These are phyloP conservation scores for Lasiurus cinereus DNA, from an alignment of 2,113 vertebrate genomes.

Conservation along the genomic window DNA sequence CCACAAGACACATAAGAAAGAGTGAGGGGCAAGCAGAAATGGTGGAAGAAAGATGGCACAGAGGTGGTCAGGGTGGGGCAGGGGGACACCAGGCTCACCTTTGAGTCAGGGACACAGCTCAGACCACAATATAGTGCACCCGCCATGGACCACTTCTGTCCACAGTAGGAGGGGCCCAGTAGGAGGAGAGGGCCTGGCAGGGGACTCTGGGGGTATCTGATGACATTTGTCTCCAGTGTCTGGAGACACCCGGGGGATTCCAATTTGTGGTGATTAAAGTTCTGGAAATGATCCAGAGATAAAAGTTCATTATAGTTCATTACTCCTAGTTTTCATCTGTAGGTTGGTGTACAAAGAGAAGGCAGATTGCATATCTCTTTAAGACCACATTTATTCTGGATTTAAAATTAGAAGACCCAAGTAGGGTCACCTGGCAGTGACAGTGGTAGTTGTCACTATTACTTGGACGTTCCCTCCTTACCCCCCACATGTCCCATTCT, in stretches of 20 bases:
- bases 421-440: not conserved
- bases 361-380: not conserved
- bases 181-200: not conserved
- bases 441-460: not conserved
- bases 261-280: not conserved
- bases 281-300: not conserved
- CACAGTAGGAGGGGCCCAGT: not conserved
- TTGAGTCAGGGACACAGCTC: not conserved
- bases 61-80: rapidly evolving
- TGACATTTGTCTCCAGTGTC: not conserved
- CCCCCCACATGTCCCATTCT: not conserved
- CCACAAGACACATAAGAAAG: not conserved
- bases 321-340: not conserved
- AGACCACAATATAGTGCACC: not conserved
- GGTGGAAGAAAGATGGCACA: not conserved
- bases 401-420: not conserved
- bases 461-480: not conserved
- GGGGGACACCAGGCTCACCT: rapidly evolving
- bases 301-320: not conserved
- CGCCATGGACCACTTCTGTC: not conserved
- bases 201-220: not conserved
- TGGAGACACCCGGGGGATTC: not conserved
- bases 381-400: not conserved
- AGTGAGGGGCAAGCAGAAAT: not conserved
- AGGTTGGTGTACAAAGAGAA: not conserved